Conservation (phyloP, 2,797 vertebrate species). For the Gallinago solitaria region DNA sequence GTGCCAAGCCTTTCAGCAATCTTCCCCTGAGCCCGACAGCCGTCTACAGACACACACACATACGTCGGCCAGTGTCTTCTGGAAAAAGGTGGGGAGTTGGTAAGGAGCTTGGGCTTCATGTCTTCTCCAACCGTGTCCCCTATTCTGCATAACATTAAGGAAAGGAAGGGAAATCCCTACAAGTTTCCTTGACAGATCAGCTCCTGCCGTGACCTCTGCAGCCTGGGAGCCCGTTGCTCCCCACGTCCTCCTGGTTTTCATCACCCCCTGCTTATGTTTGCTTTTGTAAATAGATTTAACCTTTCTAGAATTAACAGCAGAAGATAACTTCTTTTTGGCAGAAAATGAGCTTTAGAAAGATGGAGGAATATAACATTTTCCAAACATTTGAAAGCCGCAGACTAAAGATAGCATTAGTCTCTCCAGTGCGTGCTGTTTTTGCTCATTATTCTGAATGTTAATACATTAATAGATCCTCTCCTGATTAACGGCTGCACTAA, state of each 20-base stretch:
- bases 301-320: constrained; percentile 64
- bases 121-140: background rate
- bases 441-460: constrained; percentile 47
- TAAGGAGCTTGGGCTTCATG: background rate
- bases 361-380: constrained; percentile 35
- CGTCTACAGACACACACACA: background rate
- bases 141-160: background rate
- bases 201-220: background rate
- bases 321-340: constrained; percentile 44
- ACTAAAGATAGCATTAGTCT: constrained; percentile 7
- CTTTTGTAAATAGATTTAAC: constrained; percentile 58
- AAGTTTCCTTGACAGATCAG: background rate
- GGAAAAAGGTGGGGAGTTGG: background rate
- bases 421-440: constrained; percentile 4
- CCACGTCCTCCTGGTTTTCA: background rate
- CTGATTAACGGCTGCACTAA: constrained; percentile 33
- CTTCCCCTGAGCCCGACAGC: background rate
- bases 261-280: background rate
- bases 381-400: constrained; percentile 42
- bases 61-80: background rate
- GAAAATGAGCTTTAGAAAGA: constrained; percentile 30
- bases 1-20: constrained; percentile 16
- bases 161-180: background rate
- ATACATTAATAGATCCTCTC: constrained; percentile 61
- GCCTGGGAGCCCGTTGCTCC: background rate